phyloP scores from a whole-genome alignment of 2,888 invertebrate genomes.

The Phrixothrix hirtus region DNA sequence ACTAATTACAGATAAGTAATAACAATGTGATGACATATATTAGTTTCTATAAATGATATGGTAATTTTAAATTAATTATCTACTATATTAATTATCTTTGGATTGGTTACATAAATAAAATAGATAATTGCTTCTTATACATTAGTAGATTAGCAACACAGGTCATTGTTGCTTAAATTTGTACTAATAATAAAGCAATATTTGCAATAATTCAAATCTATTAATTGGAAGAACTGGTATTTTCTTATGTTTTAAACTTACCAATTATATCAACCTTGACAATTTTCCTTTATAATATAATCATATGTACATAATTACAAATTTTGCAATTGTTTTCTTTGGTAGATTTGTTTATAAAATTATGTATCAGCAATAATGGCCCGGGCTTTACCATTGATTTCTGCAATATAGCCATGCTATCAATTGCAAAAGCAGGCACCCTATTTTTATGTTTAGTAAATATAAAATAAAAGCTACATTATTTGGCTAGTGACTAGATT shows the following conservation, averaged over 20 bases:
- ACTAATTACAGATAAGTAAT: constrained; percentile 8
- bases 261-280: too few relatives aligned
- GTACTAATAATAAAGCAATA: constrained; percentile 14
- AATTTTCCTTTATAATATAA: too few relatives aligned
- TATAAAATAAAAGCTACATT: constrained; percentile 34
- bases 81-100: constrained; percentile 16
- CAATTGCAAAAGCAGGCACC: too few relatives aligned
- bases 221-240: too few relatives aligned
- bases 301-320: too few relatives aligned
- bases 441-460: constrained; percentile 27
- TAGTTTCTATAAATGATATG: not conserved
- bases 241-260: too few relatives aligned
- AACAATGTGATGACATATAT: constrained; percentile 14
- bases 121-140: constrained; percentile 7
- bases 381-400: too few relatives aligned
- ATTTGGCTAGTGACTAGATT: constrained; percentile 56
- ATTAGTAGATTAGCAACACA: constrained; percentile 15
- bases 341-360: too few relatives aligned
- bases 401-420: too few relatives aligned
- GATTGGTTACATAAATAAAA: constrained; percentile 18
- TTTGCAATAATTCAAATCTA: too few relatives aligned
- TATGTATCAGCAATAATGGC: too few relatives aligned
- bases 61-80: not conserved
- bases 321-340: too few relatives aligned
- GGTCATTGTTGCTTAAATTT: constrained; percentile 18